Percentiles rank a stretch among this genome's conserved stretches.
phyloP scores from a whole-genome alignment of 2,113 vertebrate genomes.

The Corythornis madagascariensis region DNA sequence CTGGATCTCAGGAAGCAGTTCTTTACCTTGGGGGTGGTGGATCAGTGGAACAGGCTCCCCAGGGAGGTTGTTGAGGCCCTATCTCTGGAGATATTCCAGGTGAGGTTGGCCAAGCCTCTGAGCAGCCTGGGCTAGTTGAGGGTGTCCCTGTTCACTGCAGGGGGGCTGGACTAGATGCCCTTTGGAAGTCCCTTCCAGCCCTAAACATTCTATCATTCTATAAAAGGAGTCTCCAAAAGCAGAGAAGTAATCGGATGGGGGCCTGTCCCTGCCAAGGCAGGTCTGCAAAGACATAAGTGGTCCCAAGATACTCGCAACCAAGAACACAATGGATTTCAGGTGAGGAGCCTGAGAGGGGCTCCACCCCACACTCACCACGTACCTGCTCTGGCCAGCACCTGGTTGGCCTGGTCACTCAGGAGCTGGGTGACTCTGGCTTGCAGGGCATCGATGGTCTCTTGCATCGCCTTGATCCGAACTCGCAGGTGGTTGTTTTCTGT shows the following conservation, averaged over 20 bases:
- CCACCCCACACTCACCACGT: not conserved
- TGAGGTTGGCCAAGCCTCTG: no score
- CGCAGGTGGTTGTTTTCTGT: slow-evolving; percentile 96
- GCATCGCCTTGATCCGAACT: slow-evolving; percentile 97
- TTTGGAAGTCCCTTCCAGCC: no score
- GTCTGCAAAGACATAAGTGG: not conserved
- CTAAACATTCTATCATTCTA: no score
- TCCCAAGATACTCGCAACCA: not conserved
- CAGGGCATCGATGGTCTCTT: slow-evolving; percentile 91
- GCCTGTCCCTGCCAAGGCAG: not conserved
- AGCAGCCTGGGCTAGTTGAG: no score
- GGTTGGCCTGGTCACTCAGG: slow-evolving; percentile 91
- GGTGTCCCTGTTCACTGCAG: no score
- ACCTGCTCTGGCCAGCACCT: slow-evolving; percentile 89
- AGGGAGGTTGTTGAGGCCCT: no score
- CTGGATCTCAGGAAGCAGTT: no score
- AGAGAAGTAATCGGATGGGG: not conserved
- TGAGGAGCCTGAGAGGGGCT: not conserved
- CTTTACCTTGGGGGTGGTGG: no score
- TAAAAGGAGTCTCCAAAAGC: not conserved
- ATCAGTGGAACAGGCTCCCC: no score
- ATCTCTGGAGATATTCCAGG: no score
- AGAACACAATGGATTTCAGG: not conserved
- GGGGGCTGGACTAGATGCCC: no score
- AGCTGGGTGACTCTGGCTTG: slow-evolving; percentile 89